These are phyloP conservation scores for Cebidichthys violaceus DNA, from an alignment of 2,113 vertebrate genomes.

Conservation along the genomic window DNA sequence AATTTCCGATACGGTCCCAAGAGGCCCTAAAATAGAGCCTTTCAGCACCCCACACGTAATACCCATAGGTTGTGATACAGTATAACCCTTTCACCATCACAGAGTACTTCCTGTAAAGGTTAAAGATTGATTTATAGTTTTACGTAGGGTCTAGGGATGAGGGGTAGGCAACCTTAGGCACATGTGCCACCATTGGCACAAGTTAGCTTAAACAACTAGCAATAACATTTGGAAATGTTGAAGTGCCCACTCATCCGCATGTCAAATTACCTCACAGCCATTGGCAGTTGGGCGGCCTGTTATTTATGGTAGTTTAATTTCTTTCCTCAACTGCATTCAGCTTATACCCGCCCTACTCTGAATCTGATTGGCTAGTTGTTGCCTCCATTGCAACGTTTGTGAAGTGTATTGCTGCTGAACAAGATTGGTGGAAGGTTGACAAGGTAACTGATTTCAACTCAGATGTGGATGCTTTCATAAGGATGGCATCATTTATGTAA, in stretches of 20 bases:
- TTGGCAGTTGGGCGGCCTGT: background rate
- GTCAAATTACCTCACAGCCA: background rate
- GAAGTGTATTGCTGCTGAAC: background rate
- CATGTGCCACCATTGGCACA: background rate
- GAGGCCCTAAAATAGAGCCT: background rate
- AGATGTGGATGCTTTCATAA: background rate
- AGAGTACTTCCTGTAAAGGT: no score
- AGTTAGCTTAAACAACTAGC: background rate
- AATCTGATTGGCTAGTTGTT: background rate
- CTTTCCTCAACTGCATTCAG: background rate
- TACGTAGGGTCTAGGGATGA: no score
- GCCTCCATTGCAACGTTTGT: no score
- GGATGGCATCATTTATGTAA: no score
- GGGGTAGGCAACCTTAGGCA: no score
- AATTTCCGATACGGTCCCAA: background rate
- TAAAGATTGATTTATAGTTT: no score
- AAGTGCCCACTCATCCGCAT: background rate
- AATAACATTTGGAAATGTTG: background rate
- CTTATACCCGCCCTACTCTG: background rate
- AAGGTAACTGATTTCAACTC: background rate
- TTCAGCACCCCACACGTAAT: background rate
- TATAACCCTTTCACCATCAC: no score
- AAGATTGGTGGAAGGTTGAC: background rate
- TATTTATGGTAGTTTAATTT: background rate
- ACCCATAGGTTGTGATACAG: no score